Evolutionary conservation across 2,888 invertebrate species (phyloP), one percentile per base, ranked within the genome.

Genomic region (Epicampocera succincta): DNA sequence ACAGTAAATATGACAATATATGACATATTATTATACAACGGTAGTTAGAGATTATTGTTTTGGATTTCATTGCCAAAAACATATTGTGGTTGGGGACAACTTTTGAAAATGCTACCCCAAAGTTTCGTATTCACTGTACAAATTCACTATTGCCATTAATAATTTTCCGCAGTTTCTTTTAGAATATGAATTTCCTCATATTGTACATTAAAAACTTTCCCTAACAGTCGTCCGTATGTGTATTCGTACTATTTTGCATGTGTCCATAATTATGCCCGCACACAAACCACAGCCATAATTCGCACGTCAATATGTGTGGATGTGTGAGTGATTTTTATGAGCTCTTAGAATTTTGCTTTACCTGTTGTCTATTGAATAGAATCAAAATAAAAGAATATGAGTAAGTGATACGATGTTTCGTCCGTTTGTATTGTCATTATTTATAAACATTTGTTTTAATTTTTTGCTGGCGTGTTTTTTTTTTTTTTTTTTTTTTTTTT

Each of bases 341-440:
- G 68, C 78, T 78, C 78, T 82, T 82, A 75, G 71, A 74, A n/a
- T 74, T 66, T 66, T 60, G 60, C 46, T 66, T 71, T 82, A 82
- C 82, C 82, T 82, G 82, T 82, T 82, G 78, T 75, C 52, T 78
- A 61, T 66, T 48, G 46, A 65, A 19, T 42, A 48, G 38, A 48
- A 65, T 46, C 42, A 19, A 54, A 6, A 60, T 75, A 42, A 71
- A 71, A 63, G 69, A 78, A 65, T 54, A 40, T 58, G 29, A 17
- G 56, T 50, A 50, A 54, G 46, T 71, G 71, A 66, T 65, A 66
- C 50, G 48, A 58, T 58, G 65, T 71, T 60, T 50, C 44, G 46
- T 42, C 29, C 38, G n/a, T 69, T 68, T 61, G 60, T 73, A 65
- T 78, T 82, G 78, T 78, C 82, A 82, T 78, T 82, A 82, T 75